Conservation (phyloP, 2,888 invertebrate genomes). For the Amorpha juglandis region DNA sequence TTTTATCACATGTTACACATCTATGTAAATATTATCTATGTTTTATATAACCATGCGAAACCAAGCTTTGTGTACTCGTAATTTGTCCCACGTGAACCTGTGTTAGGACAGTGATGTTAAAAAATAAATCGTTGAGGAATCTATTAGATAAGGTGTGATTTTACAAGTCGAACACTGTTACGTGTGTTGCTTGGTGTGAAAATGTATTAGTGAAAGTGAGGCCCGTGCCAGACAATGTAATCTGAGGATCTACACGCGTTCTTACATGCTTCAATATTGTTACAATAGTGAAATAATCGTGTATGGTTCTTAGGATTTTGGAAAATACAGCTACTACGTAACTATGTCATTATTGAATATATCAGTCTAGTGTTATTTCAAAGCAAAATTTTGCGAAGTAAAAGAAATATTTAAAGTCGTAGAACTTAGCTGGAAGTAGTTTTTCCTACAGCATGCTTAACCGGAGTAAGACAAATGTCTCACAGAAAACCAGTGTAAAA, state of each 20-base stretch:
- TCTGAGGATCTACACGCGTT: neutral
- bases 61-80: too few species aligned
- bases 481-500: too few species aligned
- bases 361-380: too few species aligned
- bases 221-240: conserved; percentile 12
- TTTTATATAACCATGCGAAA: too few species aligned
- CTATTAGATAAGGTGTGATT: conserved; percentile 13
- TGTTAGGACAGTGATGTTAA: neutral
- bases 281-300: conserved; percentile 4
- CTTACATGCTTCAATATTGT: neutral
- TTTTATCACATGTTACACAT: too few species aligned
- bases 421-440: too few species aligned
- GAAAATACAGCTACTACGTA: neutral
- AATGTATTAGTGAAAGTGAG: conserved; percentile 27
- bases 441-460: too few species aligned
- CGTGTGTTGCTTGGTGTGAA: conserved; percentile 27
- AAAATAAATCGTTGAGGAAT: neutral
- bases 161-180: conserved; percentile 7
- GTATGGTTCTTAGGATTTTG: neutral
- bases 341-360: neutral
- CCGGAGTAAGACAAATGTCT: too few species aligned
- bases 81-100: neutral
- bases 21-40: too few species aligned
- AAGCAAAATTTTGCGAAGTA: too few species aligned
- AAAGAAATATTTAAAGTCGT: too few species aligned